These are phyloP conservation scores for Silurus asotus DNA, from an alignment of 2,113 vertebrate species.

Conservation along the genomic window DNA sequence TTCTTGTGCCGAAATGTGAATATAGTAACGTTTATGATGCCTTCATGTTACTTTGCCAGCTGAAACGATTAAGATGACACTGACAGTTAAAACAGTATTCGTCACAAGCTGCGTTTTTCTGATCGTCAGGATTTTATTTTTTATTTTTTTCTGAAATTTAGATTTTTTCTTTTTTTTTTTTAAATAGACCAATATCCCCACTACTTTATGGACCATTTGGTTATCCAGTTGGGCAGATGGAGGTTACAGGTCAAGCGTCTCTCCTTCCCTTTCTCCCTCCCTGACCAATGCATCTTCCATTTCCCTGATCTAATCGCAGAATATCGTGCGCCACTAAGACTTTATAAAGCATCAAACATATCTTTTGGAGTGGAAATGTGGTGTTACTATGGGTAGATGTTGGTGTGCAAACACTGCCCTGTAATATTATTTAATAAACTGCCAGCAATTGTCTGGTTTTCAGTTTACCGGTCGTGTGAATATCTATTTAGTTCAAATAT, in stretches of 20 bases:
- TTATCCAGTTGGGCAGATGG: conserved; percentile 3
- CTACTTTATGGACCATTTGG: conserved; percentile 43
- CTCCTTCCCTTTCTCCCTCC: not conserved
- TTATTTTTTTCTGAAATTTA: not conserved
- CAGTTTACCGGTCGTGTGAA: conserved; percentile 9
- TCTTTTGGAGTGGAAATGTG: conserved; percentile 13
- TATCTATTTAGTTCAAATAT: not conserved
- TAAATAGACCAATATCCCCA: conserved; percentile 22
- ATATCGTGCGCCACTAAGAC: conserved; percentile 7
- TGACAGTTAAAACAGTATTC: conserved; percentile 27
- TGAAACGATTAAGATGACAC: conserved; percentile 4
- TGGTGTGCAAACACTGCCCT: conserved; percentile 35
- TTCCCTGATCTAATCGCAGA: conserved; percentile 7
- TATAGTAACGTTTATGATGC: conserved; percentile 21
- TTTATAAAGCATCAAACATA: conserved; percentile 10
- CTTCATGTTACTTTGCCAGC: conserved; percentile 17
- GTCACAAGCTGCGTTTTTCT: not conserved
- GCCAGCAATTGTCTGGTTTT: conserved; percentile 21
- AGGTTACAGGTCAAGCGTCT: not conserved
- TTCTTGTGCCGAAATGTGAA: conserved; percentile 42
- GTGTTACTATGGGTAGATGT: conserved; percentile 17
- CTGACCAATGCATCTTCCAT: not conserved
- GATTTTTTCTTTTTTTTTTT: not conserved
- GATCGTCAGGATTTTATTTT: not conserved
- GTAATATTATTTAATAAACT: conserved; percentile 27